These are phyloP conservation scores for Terrapene triunguis DNA, from an alignment of 2,113 vertebrate genomes.

Conservation along the genomic window DNA sequence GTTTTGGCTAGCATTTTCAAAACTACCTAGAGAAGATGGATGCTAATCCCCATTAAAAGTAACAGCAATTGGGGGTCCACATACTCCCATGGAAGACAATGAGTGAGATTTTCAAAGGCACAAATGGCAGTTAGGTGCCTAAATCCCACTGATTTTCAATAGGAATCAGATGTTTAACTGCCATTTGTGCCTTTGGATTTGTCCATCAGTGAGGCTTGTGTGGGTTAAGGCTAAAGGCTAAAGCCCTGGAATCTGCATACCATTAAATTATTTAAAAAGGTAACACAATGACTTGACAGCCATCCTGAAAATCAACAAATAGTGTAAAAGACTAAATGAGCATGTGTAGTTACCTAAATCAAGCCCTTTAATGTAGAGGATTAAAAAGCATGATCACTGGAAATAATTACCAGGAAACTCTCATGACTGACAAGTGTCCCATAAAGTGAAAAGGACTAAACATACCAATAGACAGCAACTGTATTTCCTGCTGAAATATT, in stretches of 20 bases:
- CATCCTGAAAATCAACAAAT: not conserved
- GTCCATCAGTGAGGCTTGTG: constrained; percentile 28
- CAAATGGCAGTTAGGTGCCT: not conserved
- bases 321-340: constrained; percentile 40
- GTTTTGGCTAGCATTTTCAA: constrained; percentile 67
- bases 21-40: constrained; percentile 46
- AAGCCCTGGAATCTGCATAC: constrained; percentile 38
- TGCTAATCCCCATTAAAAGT: constrained; percentile 50
- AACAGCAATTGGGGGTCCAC: not conserved
- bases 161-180: constrained; percentile 33
- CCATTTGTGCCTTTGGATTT: constrained; percentile 47
- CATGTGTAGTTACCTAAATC: not conserved
- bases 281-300: constrained; percentile 1
- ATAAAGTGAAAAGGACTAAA: not conserved
- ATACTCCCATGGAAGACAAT: constrained; percentile 35
- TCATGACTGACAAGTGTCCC: not conserved
- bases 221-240: constrained; percentile 45
- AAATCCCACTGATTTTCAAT: not conserved
- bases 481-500: not conserved
- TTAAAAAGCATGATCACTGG: constrained; percentile 7
- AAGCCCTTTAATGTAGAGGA: not conserved
- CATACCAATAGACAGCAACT: not conserved
- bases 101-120: constrained; percentile 31
- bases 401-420: constrained; percentile 2
- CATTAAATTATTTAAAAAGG: not conserved